phyloP scores from a whole-genome alignment of 2,888 invertebrate species.

The Eurytoma adleriae region DNA sequence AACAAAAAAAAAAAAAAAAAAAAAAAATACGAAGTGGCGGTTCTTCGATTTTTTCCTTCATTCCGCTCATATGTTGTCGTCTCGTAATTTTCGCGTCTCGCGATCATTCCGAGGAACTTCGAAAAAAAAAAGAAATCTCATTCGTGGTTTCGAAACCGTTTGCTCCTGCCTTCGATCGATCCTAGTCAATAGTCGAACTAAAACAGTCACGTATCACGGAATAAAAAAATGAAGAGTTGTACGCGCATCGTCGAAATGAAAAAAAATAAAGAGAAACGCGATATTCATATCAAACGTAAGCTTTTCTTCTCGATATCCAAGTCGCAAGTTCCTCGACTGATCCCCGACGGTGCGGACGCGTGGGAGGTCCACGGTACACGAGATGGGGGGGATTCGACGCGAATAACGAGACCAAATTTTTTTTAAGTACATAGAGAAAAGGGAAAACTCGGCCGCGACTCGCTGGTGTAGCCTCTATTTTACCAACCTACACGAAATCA shows the following conservation, averaged over 20 bases:
- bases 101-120: conserved; percentile 49
- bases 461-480: conserved; percentile 25
- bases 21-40: background rate
- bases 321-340: conserved; percentile 40
- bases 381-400: background rate
- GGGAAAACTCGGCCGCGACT: conserved; percentile 21
- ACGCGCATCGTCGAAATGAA: background rate
- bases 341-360: background rate
- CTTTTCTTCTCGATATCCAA: conserved; percentile 18
- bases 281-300: conserved; percentile 24
- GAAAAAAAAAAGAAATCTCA: background rate
- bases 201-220: conserved; percentile 14
- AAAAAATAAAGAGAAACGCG: conserved; percentile 2
- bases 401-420: conserved; percentile 17
- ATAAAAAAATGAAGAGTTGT: background rate
- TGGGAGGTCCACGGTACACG: too few relatives aligned
- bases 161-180: conserved; percentile 18
- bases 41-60: conserved; percentile 2
- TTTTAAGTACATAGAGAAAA: background rate
- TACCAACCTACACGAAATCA: conserved; percentile 13
- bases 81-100: background rate
- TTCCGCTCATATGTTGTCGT: conserved; percentile 17
- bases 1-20: background rate
- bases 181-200: conserved; percentile 53
- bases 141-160: background rate